These are phyloP conservation scores for Elysia crispata DNA, from an alignment of 2,888 invertebrate species.

Conservation along the genomic window DNA sequence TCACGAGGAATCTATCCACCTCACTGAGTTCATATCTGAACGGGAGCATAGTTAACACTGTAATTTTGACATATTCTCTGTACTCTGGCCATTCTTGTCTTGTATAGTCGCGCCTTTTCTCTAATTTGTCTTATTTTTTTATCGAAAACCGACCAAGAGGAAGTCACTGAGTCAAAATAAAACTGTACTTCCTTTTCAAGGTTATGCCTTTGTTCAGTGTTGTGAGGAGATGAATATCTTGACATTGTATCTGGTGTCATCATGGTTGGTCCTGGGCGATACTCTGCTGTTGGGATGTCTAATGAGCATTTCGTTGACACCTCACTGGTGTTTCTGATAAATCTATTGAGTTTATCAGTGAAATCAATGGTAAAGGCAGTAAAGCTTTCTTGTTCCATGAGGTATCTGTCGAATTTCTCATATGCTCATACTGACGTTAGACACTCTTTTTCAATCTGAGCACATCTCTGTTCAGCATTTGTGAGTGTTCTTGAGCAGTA, in stretches of 20 bases:
- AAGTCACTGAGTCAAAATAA: no score
- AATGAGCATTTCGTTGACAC: conserved; percentile 33
- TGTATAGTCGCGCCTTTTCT: no score
- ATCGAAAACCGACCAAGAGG: no score
- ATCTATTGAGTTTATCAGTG: conserved; percentile 26
- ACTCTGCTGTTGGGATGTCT: background rate
- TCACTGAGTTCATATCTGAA: conserved; percentile 22
- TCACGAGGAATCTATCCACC: background rate
- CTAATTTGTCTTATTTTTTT: no score
- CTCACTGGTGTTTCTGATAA: conserved; percentile 43
- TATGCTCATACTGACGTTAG: background rate
- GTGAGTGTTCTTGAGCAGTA: conserved; percentile 26
- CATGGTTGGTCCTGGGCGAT: background rate
- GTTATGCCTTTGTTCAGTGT: no score
- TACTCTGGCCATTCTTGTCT: conserved; percentile 2
- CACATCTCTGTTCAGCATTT: conserved; percentile 13
- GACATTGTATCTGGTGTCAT: background rate
- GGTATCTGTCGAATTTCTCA: conserved; percentile 7
- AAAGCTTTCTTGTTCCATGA: background rate
- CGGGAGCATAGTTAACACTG: background rate
- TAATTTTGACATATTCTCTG: background rate
- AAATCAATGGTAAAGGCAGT: background rate
- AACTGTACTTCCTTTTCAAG: no score
- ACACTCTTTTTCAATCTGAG: no score
- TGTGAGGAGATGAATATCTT: background rate